Base-by-base conservation (phyloP, 2,888 invertebrate genomes). In the Spicauda simplicius region DNA sequence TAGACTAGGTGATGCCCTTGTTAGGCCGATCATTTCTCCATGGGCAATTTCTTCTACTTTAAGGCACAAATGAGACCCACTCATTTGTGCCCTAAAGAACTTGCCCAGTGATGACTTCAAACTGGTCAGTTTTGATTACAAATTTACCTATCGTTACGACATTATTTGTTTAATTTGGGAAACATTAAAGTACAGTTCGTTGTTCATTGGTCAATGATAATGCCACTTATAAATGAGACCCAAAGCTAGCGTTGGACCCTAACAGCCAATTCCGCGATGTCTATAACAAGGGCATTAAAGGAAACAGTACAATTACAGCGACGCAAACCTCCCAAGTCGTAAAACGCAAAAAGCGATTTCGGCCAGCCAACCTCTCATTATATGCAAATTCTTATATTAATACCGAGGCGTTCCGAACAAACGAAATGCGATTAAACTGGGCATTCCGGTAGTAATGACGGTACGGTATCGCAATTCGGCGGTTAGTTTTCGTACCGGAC, bases 321-420 rank as follows among this genome's bases (percentile, higher is more conserved):
- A 53, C 57, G 69, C 33, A 61, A 66, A 63, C 69, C 54, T 54
- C 63, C 61, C 69, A 69, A 68, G 65, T 71, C 69, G 65, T 74
- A 68, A 73, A 71, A 74, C 66, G 71, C 70, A 75, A 75, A 74
- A 74, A 76, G 72, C 69, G 64, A 63, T 75, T 76, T 74, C 69
- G 74, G 71, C 67, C 55, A 71, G 69, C 70, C 67, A 72, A 74
- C 72, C 72, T 69, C 72, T 75, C 72, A 76, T 78, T 78, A 78
- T 69, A 78, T 78, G 78, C 74, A 78, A 78, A 78, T 77, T 70
- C 68, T 60, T 62, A 69, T 71, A 66, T 71, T 71, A 71, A 71
- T 71, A 70, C 60, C 72, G 69, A 71, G 71, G 72, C 69, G 71
- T 70, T 64, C 48, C 64, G 64, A 68, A 73, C 73, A 70, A 74